Base-by-base conservation (phyloP, 2,888 invertebrate species). In the Nephrocerus scutellatus region DNA sequence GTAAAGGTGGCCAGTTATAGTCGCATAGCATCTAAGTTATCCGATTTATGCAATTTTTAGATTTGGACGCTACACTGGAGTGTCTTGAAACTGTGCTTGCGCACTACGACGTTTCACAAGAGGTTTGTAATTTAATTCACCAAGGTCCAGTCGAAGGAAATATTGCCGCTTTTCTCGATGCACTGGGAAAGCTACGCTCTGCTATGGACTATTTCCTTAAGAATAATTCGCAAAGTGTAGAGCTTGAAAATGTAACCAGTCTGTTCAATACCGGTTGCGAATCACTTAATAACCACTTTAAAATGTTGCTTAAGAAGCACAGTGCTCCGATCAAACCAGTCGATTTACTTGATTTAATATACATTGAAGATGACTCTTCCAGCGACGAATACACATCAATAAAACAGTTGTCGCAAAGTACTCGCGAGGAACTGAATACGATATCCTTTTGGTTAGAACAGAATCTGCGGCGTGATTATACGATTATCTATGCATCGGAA, bases 81-180 rank as follows among this genome's bases (percentile, higher is more conserved):
- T 80, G 87, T 13, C 68, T 98, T 51, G 96, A 97, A 59, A 86
- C 86, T 66, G 96, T 97, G 0, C 85, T 98, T 23, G 87, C 89
- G 36, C 96, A 87, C 63, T 98, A 97, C 66, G 91, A 92, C 71
- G 90, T 95, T 20, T 86, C 91, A 1, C 82, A 89, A 62, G 91
- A 93, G 60, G 84, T 93, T 5, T 92, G 91, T 44, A 80, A 81
- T 50, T 75, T 84, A 4, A 84, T 95, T 19, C 82, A 86, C 54
- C 83, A 82, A 46, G 92, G 93, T 6, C 92, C 88, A 1, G 76
- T 80, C 19, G 76, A 75, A 5, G 71, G 76, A 3, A 75, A 75
- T 33, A 74, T 78, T 1, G 76, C 76, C 16, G 68, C 75, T 1
- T 70, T 79, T 28, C 69, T 79, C 13, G 76, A 84, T 63, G 85